Evolutionary conservation across 2,888 invertebrate genomes (phyloP).

Genomic region (Eupithecia pulchellata): DNA sequence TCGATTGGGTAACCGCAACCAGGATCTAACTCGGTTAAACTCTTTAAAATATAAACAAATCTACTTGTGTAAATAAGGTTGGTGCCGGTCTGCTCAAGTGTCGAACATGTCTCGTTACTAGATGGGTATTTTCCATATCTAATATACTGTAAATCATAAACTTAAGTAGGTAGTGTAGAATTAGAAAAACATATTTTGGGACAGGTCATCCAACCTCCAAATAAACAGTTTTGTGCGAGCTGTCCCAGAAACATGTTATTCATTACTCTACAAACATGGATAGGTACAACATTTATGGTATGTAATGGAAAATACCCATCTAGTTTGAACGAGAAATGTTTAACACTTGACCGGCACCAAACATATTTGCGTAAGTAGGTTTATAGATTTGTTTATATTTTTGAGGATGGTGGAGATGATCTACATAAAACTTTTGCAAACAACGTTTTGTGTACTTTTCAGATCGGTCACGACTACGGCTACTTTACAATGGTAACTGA

Average conservation of each 20-base stretch:
- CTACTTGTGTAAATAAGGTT: not conserved
- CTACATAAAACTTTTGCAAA: not conserved
- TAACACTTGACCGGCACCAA: slow-evolving; percentile 5
- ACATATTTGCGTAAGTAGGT: slow-evolving; percentile 5
- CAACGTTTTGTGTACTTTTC: slow-evolving; percentile 22
- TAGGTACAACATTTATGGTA: not conserved
- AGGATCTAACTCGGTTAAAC: slow-evolving; percentile 8
- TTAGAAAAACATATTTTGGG: not conserved
- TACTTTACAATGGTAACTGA: slow-evolving; percentile 90
- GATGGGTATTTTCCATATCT: not conserved
- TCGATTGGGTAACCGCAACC: slow-evolving; percentile 10
- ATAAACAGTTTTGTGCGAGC: not conserved
- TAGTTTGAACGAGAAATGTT: not conserved
- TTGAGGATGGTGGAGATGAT: not conserved
- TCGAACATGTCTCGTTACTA: not conserved
- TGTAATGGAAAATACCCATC: not conserved
- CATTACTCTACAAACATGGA: not conserved
- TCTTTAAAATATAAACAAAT: not conserved
- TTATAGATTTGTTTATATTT: not conserved
- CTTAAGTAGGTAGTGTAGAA: not conserved
- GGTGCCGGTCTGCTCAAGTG: not conserved
- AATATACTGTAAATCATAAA: not conserved
- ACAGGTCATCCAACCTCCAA: not conserved
- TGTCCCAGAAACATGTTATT: not conserved
- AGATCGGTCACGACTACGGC: slow-evolving; percentile 89